These are phyloP conservation scores for Chloroclystis v-ata DNA, from an alignment of 2,888 invertebrate species.

Conservation along the genomic window DNA sequence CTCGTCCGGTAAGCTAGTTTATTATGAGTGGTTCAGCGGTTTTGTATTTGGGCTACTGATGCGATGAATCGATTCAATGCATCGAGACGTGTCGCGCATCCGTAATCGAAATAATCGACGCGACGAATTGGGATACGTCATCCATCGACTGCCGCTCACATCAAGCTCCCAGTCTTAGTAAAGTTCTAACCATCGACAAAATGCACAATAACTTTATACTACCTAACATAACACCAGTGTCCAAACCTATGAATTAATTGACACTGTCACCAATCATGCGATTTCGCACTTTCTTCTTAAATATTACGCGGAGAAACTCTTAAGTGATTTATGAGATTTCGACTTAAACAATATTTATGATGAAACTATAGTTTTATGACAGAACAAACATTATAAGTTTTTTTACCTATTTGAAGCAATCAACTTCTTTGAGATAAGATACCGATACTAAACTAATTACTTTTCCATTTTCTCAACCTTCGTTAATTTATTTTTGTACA, in stretches of 20 bases:
- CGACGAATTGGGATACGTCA: conserved; percentile 33
- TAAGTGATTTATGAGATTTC: no score
- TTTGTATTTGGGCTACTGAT: conserved; percentile 25
- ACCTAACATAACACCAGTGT: background rate
- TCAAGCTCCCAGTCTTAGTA: conserved; percentile 22
- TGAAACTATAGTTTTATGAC: no score
- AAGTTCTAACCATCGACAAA: conserved; percentile 11
- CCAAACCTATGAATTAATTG: conserved; percentile 3
- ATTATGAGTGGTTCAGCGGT: conserved; percentile 7
- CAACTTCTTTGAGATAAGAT: no score
- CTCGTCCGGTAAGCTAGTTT: no score
- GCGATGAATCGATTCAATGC: conserved; percentile 43
- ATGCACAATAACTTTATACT: background rate
- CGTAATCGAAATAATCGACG: conserved; percentile 39
- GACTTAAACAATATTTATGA: no score
- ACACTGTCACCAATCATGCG: conserved; percentile 4
- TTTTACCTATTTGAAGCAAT: no score
- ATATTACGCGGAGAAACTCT: conserved; percentile 5
- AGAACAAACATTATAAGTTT: no score
- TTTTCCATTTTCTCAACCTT: no score
- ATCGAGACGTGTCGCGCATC: conserved; percentile 42
- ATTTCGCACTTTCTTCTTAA: conserved; percentile 15
- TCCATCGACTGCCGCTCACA: conserved; percentile 25
- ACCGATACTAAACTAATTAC: no score
- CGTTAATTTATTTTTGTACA: no score